A percentile compares a stretch with the other conserved stretches of the same genome.
Evolutionary conservation across 2,888 invertebrate genomes (phyloP).

Genomic region (Ptilodon capucinus): DNA sequence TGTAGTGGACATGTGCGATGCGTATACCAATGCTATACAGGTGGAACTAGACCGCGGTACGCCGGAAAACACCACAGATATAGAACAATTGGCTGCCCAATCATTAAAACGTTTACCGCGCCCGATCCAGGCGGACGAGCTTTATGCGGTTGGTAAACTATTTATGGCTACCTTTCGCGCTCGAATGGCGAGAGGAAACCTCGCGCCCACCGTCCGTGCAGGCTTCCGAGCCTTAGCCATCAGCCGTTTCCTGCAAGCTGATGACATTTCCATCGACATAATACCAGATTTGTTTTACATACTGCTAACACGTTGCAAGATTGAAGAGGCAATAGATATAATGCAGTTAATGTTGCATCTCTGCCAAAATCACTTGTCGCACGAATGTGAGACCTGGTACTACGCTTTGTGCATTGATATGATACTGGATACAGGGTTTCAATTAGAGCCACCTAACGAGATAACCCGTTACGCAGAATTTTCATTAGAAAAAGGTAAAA

Average conservation of each 20-base stretch:
- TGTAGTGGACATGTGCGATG: conserved; percentile 67
- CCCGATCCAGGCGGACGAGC: conserved; percentile 66
- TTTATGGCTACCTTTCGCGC: conserved; percentile 70
- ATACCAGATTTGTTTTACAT: conserved; percentile 72
- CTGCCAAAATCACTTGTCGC: conserved; percentile 40
- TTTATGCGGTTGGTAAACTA: conserved; percentile 70
- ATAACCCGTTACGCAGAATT: conserved; percentile 68
- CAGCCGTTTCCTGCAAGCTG: conserved; percentile 67
- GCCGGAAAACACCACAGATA: conserved; percentile 53
- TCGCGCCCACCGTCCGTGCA: conserved; percentile 57
- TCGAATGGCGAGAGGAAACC: conserved; percentile 56
- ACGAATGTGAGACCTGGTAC: conserved; percentile 75
- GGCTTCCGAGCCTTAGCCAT: conserved; percentile 68
- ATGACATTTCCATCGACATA: conserved; percentile 64
- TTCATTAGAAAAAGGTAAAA: conserved; percentile 47
- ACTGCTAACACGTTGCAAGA: conserved; percentile 64
- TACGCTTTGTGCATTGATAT: conserved; percentile 82
- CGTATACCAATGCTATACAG: conserved; percentile 71
- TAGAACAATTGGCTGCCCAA: conserved; percentile 58
- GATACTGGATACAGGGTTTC: conserved; percentile 81
- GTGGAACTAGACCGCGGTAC: conserved; percentile 68
- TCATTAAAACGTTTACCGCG: conserved; percentile 50
- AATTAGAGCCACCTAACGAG: conserved; percentile 70
- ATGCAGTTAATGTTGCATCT: conserved; percentile 56
- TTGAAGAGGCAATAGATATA: conserved; percentile 77